These are phyloP conservation scores for Pavo muticus DNA, from an alignment of 2,113 vertebrate genomes.

Conservation along the genomic window DNA sequence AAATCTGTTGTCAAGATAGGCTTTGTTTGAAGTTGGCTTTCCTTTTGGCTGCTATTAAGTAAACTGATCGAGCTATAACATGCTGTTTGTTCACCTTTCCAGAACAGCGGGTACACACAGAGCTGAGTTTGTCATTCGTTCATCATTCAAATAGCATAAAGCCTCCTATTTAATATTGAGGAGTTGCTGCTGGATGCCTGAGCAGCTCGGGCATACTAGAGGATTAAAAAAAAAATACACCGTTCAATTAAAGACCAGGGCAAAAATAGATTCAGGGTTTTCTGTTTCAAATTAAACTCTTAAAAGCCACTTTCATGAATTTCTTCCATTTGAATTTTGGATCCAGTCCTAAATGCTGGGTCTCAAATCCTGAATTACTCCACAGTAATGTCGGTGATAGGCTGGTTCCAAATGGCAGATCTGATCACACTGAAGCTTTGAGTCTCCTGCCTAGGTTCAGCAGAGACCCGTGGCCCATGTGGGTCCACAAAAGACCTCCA, in stretches of 20 bases:
- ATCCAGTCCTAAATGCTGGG: conserved; percentile 3
- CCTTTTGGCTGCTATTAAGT: not conserved
- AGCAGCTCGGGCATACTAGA: not conserved
- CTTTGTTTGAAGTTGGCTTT: conserved; percentile 17
- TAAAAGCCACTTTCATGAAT: conserved; percentile 43
- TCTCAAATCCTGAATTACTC: conserved; percentile 36
- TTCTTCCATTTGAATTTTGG: conserved; percentile 23
- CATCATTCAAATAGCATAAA: conserved; percentile 3
- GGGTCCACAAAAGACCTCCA: not conserved
- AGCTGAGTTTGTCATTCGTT: not conserved
- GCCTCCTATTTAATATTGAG: conserved; percentile 23
- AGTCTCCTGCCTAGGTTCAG: not conserved
- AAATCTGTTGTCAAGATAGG: conserved; percentile 12
- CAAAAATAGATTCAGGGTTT: conserved; percentile 43
- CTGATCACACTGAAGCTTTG: not conserved
- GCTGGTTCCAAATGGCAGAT: not conserved
- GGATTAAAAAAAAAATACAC: not conserved
- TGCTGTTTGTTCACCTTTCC: conserved; percentile 8
- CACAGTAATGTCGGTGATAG: not conserved
- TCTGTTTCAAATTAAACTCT: conserved; percentile 62
- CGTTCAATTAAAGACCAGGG: conserved; percentile 17
- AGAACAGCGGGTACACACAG: not conserved
- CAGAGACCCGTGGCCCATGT: not conserved
- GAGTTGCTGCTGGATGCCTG: conserved; percentile 21
- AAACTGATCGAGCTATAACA: not conserved